Base-by-base conservation (phyloP, 53 echinoderm and acorn worm genomes). In the Apostichopus leukothele region DNA sequence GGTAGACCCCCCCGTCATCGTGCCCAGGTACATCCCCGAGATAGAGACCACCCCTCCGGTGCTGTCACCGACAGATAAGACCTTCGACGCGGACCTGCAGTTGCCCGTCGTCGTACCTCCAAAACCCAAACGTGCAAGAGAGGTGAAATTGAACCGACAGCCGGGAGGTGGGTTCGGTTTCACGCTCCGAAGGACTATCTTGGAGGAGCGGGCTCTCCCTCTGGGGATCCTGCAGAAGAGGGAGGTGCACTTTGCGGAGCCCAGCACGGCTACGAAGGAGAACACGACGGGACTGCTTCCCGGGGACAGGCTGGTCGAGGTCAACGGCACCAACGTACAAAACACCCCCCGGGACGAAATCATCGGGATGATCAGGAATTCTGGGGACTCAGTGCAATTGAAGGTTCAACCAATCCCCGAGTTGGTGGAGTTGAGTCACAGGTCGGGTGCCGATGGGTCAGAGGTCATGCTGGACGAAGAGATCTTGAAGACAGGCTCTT, bases 341-440 rank as follows among this genome's bases (percentile, higher is more conserved):
- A 91, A 83, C 63, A 95, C 91, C 1, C 93, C 91, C 0, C 89
- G 97, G 5, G 95, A 97, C 83, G 91, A 94, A 55, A 97, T 97
- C 61, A 95, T 97, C 53, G 84, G 86, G 0, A 92, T 92, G 93
- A 97, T 97, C 26, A 91, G 97, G 11, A 91, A 93, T n/a, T 95
- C 97, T 50, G 90, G 95, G 23, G 95, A 97, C 21, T 51, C 90
- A 0, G 98, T 97, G 60, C 87, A 89, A 16, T 89, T 97, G 71
- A 97, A 95, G 88, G 98, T 97, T 10, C 98, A 97, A 75, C 98
- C 98, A 7, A 97, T 97, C 87, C 94, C 98, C 0, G 98, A 97
- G 85, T 75, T 97, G 86, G 94, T 95, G 67, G 98, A 97, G 76
- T 75, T 97, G 76, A 97, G 98, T 79, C 92, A 94, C 81, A 89